Base-by-base conservation (phyloP, 2,888 invertebrate species). In the Cotesia congregata region DNA sequence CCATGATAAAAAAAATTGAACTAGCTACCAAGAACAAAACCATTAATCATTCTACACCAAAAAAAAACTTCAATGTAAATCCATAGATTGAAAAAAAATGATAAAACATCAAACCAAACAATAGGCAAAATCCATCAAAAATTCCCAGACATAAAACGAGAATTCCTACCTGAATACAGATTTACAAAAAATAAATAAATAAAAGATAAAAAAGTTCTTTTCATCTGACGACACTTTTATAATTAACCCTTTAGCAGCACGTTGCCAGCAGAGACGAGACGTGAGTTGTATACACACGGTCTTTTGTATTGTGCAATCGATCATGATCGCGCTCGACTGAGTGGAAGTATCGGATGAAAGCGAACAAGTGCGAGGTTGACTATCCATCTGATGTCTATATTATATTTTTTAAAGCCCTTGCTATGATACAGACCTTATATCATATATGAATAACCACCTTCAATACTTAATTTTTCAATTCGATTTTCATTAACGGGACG, bases 311-410 rank as follows among this genome's bases (percentile, higher is more conserved):
- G 80, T 77, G 78, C 80, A 85, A 86, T 86, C 86, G 85, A 85
- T 85, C 83, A 84, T 83, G 83, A 84, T 86, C 85, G 86, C 81
- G 87, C 87, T 87, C 80, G 83, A 72, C 83, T 84, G 84, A 87
- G 87, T 79, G 85, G 86, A 86, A 87, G 83, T 80, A 81, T 73
- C 74, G 73, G 67, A 73, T 79, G 79, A 80, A 80, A 81, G 81
- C 77, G 81, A 80, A 78, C 75, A 79, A 76, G 60, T 64, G 73
- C 76, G 50, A 50, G 17, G 73, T 72, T 71, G 60, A 20, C 65
- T 65, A 65, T 65, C 65, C 65, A 65, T 30, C 65, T 38, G 65
- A 65, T 65, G 30, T 30, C 15, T 50, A 50, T 71, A 39, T 61
- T 30, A 39, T 30, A 30, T 71, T 61, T 61, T 61, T 38, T 74